Conservation (phyloP, 2,888 invertebrate species). For the Cheilosia variabilis region DNA sequence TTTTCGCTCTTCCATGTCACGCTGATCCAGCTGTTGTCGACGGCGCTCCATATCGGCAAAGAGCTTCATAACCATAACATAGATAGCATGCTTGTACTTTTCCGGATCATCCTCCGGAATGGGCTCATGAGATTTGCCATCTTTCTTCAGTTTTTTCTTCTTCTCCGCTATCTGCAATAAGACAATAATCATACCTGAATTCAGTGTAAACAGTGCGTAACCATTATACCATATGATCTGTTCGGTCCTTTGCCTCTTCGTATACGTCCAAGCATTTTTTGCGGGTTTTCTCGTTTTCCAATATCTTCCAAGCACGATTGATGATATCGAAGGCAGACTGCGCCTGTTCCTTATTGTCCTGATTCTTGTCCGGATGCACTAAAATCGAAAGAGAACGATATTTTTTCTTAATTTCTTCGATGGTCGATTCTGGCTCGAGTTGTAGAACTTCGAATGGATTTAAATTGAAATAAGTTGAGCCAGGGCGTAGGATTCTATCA, state of each 20-base stretch:
- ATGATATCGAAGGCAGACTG: conserved; percentile 97
- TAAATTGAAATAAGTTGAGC: conserved; percentile 99
- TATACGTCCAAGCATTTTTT: conserved; percentile 98
- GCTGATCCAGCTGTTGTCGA: conserved; percentile 92
- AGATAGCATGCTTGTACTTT: conserved; percentile 95
- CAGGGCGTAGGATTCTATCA: conserved; percentile 96
- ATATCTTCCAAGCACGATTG: conserved; percentile 96
- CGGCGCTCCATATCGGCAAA: conserved; percentile 98
- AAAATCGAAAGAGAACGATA: conserved; percentile 98
- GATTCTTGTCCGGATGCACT: conserved; percentile 99
- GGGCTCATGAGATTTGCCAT: conserved; percentile 89
- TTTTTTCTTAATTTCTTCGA: conserved; percentile 98
- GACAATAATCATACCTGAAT: not conserved
- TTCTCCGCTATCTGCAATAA: conserved; percentile 93
- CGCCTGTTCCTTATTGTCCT: conserved; percentile 96
- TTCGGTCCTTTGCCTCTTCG: conserved; percentile 97
- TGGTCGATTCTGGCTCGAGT: conserved; percentile 93
- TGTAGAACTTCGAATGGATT: conserved; percentile 97
- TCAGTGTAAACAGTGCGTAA: not conserved
- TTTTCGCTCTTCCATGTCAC: conserved; percentile 97
- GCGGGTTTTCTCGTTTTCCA: conserved; percentile 97
- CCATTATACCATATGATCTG: conserved; percentile 92
- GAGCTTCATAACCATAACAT: conserved; percentile 99
- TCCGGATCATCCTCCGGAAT: conserved; percentile 95
- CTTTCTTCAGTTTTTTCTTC: conserved; percentile 96